Conservation (phyloP, 2,888 invertebrate species). For the Troilus luridus region DNA sequence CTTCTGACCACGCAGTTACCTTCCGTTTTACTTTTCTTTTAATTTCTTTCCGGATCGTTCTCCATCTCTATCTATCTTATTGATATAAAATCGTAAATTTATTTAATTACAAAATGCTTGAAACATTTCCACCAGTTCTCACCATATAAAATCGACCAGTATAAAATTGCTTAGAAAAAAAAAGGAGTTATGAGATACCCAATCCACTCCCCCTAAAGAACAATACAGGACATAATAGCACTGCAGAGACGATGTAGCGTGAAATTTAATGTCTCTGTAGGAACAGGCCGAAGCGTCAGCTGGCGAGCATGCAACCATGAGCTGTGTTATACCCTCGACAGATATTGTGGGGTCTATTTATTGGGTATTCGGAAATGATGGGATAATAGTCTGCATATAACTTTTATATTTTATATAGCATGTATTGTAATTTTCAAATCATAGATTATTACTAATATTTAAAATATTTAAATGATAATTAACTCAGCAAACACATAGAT, state of each 20-base stretch:
- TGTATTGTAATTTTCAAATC: too few relatives aligned
- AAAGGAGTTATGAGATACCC: background rate
- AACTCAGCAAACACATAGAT: too few relatives aligned
- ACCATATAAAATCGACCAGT: background rate
- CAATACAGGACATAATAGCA: background rate
- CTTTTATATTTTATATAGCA: background rate
- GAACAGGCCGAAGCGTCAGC: slow-evolving; percentile 15
- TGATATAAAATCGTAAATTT: background rate
- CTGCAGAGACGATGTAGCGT: slow-evolving; percentile 25
- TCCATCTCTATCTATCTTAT: background rate
- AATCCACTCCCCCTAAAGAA: background rate
- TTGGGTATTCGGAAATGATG: background rate
- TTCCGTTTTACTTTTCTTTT: too few relatives aligned
- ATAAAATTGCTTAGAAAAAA: background rate
- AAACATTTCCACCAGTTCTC: background rate
- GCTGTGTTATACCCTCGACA: slow-evolving; percentile 12
- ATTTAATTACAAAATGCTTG: background rate
- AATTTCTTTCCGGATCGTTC: too few relatives aligned
- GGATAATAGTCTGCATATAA: background rate
- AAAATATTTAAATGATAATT: too few relatives aligned
- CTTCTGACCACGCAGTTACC: too few relatives aligned
- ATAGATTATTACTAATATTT: too few relatives aligned
- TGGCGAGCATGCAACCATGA: slow-evolving; percentile 3
- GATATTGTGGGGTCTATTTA: background rate
- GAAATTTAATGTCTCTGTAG: slow-evolving; percentile 28